These are phyloP conservation scores for Actinemys pallida DNA, from an alignment of 2,113 vertebrate genomes.

Conservation along the genomic window DNA sequence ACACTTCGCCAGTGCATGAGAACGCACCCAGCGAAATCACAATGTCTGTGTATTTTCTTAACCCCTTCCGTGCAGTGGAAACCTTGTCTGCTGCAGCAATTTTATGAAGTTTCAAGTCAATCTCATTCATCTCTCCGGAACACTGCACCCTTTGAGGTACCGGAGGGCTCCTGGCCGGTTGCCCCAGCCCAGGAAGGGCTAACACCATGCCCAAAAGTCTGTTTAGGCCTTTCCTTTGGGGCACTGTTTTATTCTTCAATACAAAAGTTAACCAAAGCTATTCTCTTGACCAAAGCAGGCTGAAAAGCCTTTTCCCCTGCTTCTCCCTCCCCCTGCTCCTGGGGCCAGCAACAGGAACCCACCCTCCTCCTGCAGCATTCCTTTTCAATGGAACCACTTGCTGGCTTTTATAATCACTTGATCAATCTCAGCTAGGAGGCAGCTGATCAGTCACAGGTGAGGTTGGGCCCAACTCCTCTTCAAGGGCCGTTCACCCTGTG, in stretches of 20 bases:
- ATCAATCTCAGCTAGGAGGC: not conserved
- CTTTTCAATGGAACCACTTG: not conserved
- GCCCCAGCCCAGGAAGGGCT: not conserved
- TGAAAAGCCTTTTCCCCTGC: not conserved
- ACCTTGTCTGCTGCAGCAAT: rapidly evolving
- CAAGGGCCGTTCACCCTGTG: not conserved
- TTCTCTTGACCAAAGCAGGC: not conserved
- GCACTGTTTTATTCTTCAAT: not conserved
- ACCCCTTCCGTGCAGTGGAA: not conserved
- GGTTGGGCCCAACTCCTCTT: not conserved
- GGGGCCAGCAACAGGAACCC: not conserved
- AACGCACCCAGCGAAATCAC: not conserved
- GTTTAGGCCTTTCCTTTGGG: not conserved
- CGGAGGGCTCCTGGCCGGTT: not conserved
- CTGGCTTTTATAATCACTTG: not conserved
- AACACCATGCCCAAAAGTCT: not conserved
- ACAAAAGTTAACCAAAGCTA: not conserved
- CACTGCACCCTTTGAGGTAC: not conserved
- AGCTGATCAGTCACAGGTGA: not conserved
- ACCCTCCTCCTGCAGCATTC: not conserved
- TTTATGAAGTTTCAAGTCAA: not conserved
- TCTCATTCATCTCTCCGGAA: not conserved
- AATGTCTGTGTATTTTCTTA: not conserved
- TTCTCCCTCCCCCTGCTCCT: not conserved
- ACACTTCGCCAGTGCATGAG: not conserved